Evolutionary conservation across 2,113 vertebrate species (phyloP).

Genomic region (Poeciliopsis occidentalis): DNA sequence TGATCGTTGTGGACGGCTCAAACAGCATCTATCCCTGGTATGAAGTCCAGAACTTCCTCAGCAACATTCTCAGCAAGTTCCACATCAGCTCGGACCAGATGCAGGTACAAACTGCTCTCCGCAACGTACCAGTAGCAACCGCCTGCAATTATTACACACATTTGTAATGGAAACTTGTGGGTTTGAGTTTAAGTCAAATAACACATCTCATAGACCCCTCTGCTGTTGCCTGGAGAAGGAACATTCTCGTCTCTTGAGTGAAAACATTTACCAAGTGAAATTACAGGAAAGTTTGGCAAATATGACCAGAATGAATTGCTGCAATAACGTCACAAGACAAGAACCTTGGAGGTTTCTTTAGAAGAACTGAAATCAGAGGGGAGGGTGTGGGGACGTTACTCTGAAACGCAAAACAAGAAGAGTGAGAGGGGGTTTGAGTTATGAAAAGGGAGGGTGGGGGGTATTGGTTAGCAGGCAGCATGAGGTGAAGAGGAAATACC

Average conservation of each 20-base stretch:
- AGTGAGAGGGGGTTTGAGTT: slow-evolving; percentile 42
- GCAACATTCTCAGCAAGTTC: slow-evolving; percentile 92
- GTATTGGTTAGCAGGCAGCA: slow-evolving; percentile 55
- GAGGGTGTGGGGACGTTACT: slow-evolving; percentile 29
- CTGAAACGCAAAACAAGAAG: slow-evolving; percentile 41
- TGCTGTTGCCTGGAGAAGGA: slow-evolving; percentile 30
- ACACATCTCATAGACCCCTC: slow-evolving; percentile 29
- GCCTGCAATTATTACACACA: slow-evolving; percentile 46
- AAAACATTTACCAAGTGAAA: slow-evolving; percentile 49
- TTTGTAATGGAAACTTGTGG: slow-evolving; percentile 65
- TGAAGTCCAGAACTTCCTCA: slow-evolving; percentile 95
- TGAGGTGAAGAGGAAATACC: slow-evolving; percentile 78
- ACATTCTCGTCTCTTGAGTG: slow-evolving; percentile 36
- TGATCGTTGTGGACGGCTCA: slow-evolving; percentile 94
- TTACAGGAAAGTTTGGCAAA: slow-evolving; percentile 47
- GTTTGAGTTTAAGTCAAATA: slow-evolving; percentile 38
- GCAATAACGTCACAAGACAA: slow-evolving; percentile 55
- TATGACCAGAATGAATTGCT: slow-evolving; percentile 51
- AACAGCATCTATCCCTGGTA: slow-evolving; percentile 98
- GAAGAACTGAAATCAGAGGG: slow-evolving; percentile 22
- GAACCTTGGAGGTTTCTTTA: slow-evolving; percentile 30
- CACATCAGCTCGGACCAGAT: slow-evolving; percentile 95
- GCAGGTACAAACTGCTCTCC: slow-evolving; percentile 81
- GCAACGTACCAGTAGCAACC: not conserved
- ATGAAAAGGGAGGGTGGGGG: slow-evolving; percentile 36